Conservation (phyloP, 1,140 invertebrate genomes). For the Hyles euphorbiae region DNA sequence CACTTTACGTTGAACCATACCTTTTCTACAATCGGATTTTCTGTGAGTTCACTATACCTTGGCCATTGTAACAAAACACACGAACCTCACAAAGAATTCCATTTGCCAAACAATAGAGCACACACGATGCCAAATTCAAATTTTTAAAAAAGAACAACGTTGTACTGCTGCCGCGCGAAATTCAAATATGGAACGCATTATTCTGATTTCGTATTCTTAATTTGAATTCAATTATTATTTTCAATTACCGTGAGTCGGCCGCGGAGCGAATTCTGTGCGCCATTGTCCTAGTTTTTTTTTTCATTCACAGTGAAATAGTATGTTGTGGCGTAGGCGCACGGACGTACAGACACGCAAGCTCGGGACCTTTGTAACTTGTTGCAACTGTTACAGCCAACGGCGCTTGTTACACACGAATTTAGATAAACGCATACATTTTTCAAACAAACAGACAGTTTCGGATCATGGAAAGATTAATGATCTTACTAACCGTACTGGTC, state of each 20-base stretch:
- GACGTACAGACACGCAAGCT: slow-evolving; percentile 4
- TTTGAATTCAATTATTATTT: slow-evolving; percentile 71
- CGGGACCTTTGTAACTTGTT: slow-evolving; percentile 2
- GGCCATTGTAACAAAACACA: slow-evolving; percentile 33
- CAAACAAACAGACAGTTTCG: slow-evolving; percentile 40
- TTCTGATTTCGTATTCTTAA: slow-evolving; percentile 69
- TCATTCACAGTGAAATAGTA: slow-evolving; percentile 10
- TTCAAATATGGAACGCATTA: slow-evolving; percentile 67
- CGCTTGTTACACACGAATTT: slow-evolving; percentile 23
- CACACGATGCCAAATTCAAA: slow-evolving; percentile 69
- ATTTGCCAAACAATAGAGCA: slow-evolving; percentile 69
- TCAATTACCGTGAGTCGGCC: slow-evolving; percentile 59
- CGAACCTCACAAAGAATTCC: slow-evolving; percentile 54
- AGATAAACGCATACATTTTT: slow-evolving; percentile 34
- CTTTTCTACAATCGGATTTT: background rate
- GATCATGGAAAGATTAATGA: slow-evolving; percentile 42
- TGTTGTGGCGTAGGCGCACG: background rate
- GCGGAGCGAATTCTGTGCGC: slow-evolving; percentile 30
- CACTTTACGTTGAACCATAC: slow-evolving; percentile 16
- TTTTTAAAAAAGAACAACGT: slow-evolving; percentile 59
- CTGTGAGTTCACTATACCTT: background rate
- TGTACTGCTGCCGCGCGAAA: slow-evolving; percentile 40
- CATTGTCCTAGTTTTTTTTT: slow-evolving; percentile 58
- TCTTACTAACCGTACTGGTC: slow-evolving; percentile 35
- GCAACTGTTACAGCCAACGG: slow-evolving; percentile 3